Evolutionary conservation across 2,888 invertebrate genomes (phyloP), one percentile per base, ranked within the genome.

Genomic region (Dasypogon diadema): DNA sequence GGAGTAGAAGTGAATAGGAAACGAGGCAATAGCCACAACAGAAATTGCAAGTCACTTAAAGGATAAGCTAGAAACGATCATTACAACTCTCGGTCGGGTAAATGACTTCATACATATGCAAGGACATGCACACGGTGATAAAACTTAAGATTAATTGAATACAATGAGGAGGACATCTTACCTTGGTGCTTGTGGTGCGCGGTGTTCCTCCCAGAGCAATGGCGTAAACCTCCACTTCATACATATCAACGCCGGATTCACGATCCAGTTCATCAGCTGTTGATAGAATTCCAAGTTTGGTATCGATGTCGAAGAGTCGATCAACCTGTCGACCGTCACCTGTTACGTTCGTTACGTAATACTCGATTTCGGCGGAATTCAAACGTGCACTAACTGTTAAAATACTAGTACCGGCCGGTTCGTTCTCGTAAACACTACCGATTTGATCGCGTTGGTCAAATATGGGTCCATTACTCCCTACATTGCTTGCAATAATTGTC

Each of bases 301-400:
- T 91, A 87, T 98, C 96, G 82, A 98, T 93, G 83, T 95, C 95
- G 85, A 98, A 98, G 81, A 96, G 88, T 82, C 95, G 90, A 87
- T 96, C 95, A 83, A 94, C 94, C 87, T 94, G 93, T 80, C 88
- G 89, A 78, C 92, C 92, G 79, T 87, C 88, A 84, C 90, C 91
- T 82, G 93, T 93, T 85, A 93, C 93, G 87, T 93, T 93, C 81
- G 95, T 95, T 85, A 97, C 93, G 87, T 95, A 97, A 88, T 95
- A 97, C 86, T 96, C 95, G 84, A 97, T 90, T 81, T 91, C 89
- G 74, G 90, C 89, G 81, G 89, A 88, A 79, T 86, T 86, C 80
- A 90, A 89, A 80, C 90, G 90, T 81, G 94, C 95, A 79, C 89
- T 90, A 81, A 97, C 91, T 81, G 92, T 92, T 81, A 96, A 85